Base-by-base conservation (phyloP, 2,113 vertebrate genomes). In the Piaya cayana region DNA sequence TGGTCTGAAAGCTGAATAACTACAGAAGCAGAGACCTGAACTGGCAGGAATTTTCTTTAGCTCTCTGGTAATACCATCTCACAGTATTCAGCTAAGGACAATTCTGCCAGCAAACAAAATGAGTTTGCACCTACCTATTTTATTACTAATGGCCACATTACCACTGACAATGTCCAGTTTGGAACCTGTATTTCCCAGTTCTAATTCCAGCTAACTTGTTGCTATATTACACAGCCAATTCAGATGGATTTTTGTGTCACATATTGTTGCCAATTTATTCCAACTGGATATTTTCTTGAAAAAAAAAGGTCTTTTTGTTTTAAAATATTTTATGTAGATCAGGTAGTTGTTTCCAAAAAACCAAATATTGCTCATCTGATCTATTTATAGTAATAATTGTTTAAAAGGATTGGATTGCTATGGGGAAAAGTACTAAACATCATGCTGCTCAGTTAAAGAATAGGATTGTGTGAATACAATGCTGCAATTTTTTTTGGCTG, bases 221-320 rank as follows among this genome's bases (percentile, higher is more conserved):
- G 5, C 27, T 82, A 0, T 32, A 50, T 36, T 22, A 13, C 7
- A 37, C 7, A 25, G 4, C 26, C 12, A 11, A 7, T 78, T 59
- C 10, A 4, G 52, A 27, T 39, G 30, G 20, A n/a, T 62, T 88
- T 75, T 80, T 81, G 11, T 72, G 50, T 68, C 21, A 71, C 15
- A 9, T 59, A 26, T 26, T 39, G 16, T 64, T 87, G 8, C 9
- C 26, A 11, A 14, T 55, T 72, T 86, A 42, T 74, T 88, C 23
- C 60, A 77, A 9, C 45, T 53, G 43, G 4, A 39, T 74, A 47
- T 30, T 85, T 89, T 8, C 36, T 43, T 30, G 34, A 45, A 83
- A 27, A 0, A 0, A 8, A n/a, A n/a, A n/a, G 9, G 20, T 65
- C 21, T 43, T 43, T 20, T 12, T 27, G 26, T 70, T 86, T 23